These are phyloP conservation scores for Zaprionus lineosus DNA, from an alignment of 2,888 invertebrate species.

Conservation along the genomic window DNA sequence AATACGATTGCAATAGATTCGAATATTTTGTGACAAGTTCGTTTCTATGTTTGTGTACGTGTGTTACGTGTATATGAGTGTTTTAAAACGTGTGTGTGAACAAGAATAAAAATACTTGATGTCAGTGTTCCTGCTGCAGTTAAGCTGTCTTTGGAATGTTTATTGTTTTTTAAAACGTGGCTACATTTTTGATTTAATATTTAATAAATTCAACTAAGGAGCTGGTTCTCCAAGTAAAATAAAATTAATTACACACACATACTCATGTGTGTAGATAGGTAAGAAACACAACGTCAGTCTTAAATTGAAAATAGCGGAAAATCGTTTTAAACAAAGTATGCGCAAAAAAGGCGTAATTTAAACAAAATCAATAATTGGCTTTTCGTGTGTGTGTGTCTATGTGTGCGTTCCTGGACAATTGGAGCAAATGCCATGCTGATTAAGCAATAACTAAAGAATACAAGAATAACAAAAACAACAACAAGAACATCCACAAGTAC, in stretches of 20 bases:
- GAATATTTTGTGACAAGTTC: slow-evolving; percentile 46
- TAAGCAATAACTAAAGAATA: slow-evolving; percentile 34
- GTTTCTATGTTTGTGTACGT: slow-evolving; percentile 12
- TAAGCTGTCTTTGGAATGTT: slow-evolving; percentile 37
- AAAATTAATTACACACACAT: slow-evolving; percentile 5
- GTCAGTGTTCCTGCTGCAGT: slow-evolving; percentile 22
- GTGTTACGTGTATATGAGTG: slow-evolving; percentile 29
- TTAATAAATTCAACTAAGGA: slow-evolving; percentile 26
- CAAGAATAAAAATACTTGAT: slow-evolving; percentile 39
- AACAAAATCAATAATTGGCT: slow-evolving; percentile 74
- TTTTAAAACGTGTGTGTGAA: slow-evolving; percentile 4
- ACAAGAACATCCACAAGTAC: slow-evolving; percentile 6
- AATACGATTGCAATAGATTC: slow-evolving; percentile 20
- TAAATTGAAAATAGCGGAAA: slow-evolving; percentile 37
- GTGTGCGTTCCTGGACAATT: slow-evolving; percentile 45
- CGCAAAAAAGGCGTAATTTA: slow-evolving; percentile 40
- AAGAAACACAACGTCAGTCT: slow-evolving; percentile 20
- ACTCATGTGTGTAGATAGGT: slow-evolving; percentile 6
- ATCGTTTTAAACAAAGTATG: slow-evolving; percentile 16
- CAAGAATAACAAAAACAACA: slow-evolving; percentile 8
- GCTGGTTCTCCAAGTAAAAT: slow-evolving; percentile 20
- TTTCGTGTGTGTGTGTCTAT: slow-evolving; percentile 30
- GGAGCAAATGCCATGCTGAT: slow-evolving; percentile 63
- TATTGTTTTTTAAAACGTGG: slow-evolving; percentile 35
- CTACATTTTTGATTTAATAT: slow-evolving; percentile 22